These are phyloP conservation scores for Hylaea fasciaria DNA, from an alignment of 2,888 invertebrate genomes.

Conservation along the genomic window DNA sequence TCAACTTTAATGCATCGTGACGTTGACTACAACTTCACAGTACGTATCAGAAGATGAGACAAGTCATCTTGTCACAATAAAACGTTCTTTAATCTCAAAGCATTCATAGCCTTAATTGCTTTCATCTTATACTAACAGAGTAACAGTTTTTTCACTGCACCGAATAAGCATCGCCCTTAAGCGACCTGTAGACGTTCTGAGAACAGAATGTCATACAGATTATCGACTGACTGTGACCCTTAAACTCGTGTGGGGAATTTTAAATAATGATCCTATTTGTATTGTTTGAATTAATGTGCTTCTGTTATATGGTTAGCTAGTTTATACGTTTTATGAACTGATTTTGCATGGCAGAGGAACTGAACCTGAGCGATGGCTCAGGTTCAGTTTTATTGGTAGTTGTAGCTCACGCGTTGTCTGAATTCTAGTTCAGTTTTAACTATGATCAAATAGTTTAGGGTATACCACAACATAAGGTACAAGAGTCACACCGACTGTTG, in stretches of 20 bases:
- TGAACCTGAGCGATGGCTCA: no score
- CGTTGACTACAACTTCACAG: no score
- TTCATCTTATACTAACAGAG: slow-evolving; percentile 53
- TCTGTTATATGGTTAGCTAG: background rate
- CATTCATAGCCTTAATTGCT: slow-evolving; percentile 51
- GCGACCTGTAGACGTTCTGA: slow-evolving; percentile 71
- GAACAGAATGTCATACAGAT: slow-evolving; percentile 70
- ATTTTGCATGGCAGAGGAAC: background rate
- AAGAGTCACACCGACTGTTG: no score
- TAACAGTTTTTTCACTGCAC: slow-evolving; percentile 56
- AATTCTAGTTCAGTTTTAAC: no score
- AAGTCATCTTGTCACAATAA: slow-evolving; percentile 30
- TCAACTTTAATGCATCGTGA: no score
- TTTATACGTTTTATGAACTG: background rate
- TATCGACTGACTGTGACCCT: slow-evolving; percentile 65
- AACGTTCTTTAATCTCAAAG: slow-evolving; percentile 40
- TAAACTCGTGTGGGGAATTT: slow-evolving; percentile 56
- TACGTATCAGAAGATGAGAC: slow-evolving; percentile 26
- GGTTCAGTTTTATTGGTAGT: no score
- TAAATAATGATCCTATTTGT: slow-evolving; percentile 53
- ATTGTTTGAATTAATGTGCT: slow-evolving; percentile 11
- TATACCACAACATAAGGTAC: no score
- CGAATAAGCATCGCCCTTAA: slow-evolving; percentile 61
- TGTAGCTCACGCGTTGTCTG: no score
- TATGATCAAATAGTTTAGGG: no score